phyloP scores from a whole-genome alignment of 1,140 invertebrate species.

The Notospermus geniculatus region DNA sequence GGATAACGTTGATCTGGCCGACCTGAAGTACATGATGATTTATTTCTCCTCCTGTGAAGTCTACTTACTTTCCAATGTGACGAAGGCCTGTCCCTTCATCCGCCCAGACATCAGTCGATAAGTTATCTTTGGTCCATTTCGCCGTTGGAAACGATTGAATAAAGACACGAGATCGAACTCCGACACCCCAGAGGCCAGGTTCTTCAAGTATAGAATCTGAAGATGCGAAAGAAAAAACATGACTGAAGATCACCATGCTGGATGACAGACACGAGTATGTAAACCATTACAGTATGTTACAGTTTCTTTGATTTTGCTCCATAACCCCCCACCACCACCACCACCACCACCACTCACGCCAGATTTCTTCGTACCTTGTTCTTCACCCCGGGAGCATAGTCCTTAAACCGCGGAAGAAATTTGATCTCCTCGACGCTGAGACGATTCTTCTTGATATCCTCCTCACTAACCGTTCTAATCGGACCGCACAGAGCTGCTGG shows the following conservation, averaged over 20 bases:
- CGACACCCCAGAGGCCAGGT: conserved; percentile 53
- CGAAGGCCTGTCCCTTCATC: conserved; percentile 64
- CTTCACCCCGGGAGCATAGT: conserved; percentile 56
- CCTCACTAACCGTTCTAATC: conserved; percentile 30
- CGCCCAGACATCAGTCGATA: conserved; percentile 58
- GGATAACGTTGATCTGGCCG: neutral
- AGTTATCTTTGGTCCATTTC: conserved; percentile 31
- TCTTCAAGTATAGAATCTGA: conserved; percentile 61
- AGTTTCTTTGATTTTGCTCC: no score
- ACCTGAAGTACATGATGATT: neutral
- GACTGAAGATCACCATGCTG: no score
- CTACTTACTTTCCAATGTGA: conserved; percentile 58
- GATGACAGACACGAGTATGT: no score
- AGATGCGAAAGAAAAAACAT: conserved; percentile 6
- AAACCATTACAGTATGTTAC: no score
- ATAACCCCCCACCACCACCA: no score
- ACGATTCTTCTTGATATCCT: conserved; percentile 35
- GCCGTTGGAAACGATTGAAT: conserved; percentile 50
- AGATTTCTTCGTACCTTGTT: conserved; percentile 40
- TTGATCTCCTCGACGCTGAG: conserved; percentile 57
- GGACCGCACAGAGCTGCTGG: conserved; percentile 1
- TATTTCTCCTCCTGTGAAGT: neutral
- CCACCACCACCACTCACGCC: no score
- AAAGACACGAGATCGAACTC: conserved; percentile 55
- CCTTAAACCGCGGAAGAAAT: conserved; percentile 57